A percentile compares a stretch with the other conserved stretches of the same genome.
Conservation (phyloP, 2,113 vertebrate species). For the Antechinus flavipes region DNA sequence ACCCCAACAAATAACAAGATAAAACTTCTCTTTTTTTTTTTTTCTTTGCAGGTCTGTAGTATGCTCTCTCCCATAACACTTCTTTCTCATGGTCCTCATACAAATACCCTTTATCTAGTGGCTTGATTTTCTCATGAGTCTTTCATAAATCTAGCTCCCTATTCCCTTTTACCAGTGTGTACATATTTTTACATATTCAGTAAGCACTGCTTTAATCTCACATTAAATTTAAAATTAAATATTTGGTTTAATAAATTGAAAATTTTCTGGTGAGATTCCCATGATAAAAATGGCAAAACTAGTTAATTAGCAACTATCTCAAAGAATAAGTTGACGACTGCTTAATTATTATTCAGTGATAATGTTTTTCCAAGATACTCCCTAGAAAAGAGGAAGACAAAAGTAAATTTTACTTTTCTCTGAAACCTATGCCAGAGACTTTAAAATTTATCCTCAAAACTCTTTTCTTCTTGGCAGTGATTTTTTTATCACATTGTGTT, state of each 20-base stretch:
- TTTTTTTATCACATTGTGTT: not conserved
- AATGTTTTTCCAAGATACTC: not conserved
- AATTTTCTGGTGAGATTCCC: not conserved
- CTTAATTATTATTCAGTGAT: not conserved
- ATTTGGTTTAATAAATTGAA: not conserved
- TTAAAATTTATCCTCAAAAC: not conserved
- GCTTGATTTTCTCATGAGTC: too few species aligned
- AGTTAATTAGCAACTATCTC: not conserved
- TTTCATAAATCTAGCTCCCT: not conserved
- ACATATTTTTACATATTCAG: not conserved
- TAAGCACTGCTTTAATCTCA: not conserved
- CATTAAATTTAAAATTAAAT: not conserved
- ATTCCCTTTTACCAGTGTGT: not conserved
- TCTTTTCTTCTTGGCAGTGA: not conserved
- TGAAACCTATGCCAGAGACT: not conserved
- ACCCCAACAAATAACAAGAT: not conserved
- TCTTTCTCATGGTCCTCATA: not conserved
- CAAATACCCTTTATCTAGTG: too few species aligned
- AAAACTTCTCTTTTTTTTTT: not conserved
- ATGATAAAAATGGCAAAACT: not conserved
- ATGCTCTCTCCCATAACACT: not conserved
- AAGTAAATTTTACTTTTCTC: not conserved
- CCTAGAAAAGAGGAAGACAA: not conserved
- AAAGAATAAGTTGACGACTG: not conserved
- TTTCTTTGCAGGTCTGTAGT: not conserved